A percentile compares a stretch with the other conserved stretches of the same genome.
These are phyloP conservation scores for Mimumesa dahlbomi DNA, from an alignment of 2,888 invertebrate genomes.

Conservation along the genomic window DNA sequence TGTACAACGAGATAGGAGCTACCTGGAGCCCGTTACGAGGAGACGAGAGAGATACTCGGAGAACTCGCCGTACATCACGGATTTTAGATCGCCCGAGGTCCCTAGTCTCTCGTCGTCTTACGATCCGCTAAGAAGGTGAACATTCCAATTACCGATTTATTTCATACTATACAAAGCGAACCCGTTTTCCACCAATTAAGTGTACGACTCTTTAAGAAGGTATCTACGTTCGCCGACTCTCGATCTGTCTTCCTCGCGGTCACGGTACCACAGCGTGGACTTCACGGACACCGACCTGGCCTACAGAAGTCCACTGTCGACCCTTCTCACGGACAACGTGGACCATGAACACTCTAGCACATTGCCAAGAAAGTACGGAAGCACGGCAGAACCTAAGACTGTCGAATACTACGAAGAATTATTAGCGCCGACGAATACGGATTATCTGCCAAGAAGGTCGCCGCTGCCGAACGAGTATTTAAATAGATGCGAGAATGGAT, in stretches of 20 bases:
- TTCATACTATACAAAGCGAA: too few species aligned
- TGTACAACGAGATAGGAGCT: constrained; percentile 9
- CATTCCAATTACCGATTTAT: too few species aligned
- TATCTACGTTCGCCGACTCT: constrained; percentile 71
- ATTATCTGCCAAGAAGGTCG: constrained; percentile 69
- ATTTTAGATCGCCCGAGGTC: constrained; percentile 67
- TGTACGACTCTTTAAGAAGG: too few species aligned
- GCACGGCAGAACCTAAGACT: constrained; percentile 69
- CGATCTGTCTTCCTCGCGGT: constrained; percentile 55
- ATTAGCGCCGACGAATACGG: constrained; percentile 69
- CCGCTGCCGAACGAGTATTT: constrained; percentile 60
- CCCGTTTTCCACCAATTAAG: too few species aligned
- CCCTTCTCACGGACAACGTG: constrained; percentile 45
- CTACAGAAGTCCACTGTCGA: constrained; percentile 60
- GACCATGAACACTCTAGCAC: too few species aligned
- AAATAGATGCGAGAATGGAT: constrained; percentile 71
- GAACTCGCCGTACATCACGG: constrained; percentile 36
- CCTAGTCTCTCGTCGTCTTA: constrained; percentile 56
- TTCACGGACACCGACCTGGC: constrained; percentile 66
- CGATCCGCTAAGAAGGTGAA: constrained; percentile 72
- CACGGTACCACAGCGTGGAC: constrained; percentile 72
- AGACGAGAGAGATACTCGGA: background rate
- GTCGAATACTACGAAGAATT: constrained; percentile 77
- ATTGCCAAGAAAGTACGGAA: constrained; percentile 71
- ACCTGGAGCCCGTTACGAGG: background rate